A percentile compares a stretch with the other conserved stretches of the same genome.
phyloP scores from a whole-genome alignment of 1,140 invertebrate species.

The Papilio polyxenes region DNA sequence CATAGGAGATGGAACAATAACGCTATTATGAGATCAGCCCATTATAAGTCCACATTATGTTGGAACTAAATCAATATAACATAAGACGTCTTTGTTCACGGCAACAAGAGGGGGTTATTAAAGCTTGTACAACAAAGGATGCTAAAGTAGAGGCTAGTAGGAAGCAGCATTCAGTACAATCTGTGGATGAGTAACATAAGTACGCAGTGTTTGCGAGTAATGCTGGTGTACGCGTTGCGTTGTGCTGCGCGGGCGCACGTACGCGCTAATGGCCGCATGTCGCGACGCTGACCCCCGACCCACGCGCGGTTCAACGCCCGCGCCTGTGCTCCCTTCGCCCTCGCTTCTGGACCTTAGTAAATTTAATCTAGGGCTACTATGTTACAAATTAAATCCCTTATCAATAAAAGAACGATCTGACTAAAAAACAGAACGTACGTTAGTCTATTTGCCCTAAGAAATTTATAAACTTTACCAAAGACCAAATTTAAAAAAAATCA shows the following conservation, averaged over 20 bases:
- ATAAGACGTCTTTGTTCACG: constrained; percentile 20
- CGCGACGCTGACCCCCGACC: constrained; percentile 75
- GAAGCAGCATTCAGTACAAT: constrained; percentile 1
- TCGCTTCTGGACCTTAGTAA: constrained; percentile 48
- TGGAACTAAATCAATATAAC: constrained; percentile 8
- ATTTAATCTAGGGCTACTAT: background rate
- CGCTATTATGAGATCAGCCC: background rate
- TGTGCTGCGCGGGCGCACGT: constrained; percentile 60
- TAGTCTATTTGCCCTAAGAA: too few species aligned
- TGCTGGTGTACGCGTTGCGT: constrained; percentile 32
- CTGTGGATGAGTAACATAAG: background rate
- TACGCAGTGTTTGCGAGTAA: constrained; percentile 10
- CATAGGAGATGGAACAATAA: constrained; percentile 19
- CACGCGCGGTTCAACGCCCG: constrained; percentile 71
- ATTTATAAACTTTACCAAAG: background rate
- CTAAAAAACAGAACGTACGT: background rate
- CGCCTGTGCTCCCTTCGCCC: constrained; percentile 43
- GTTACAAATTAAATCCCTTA: background rate
- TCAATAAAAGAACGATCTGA: background rate
- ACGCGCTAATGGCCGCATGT: constrained; percentile 72
- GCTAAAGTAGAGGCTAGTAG: constrained; percentile 18
- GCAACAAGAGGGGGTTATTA: background rate
- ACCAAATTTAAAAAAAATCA: background rate
- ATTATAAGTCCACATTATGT: constrained; percentile 9
- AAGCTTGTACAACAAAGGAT: constrained; percentile 1